Evolutionary conservation across 64 coral and sea anemone species (phyloP).

Genomic region (Astreopora myriophthalma): DNA sequence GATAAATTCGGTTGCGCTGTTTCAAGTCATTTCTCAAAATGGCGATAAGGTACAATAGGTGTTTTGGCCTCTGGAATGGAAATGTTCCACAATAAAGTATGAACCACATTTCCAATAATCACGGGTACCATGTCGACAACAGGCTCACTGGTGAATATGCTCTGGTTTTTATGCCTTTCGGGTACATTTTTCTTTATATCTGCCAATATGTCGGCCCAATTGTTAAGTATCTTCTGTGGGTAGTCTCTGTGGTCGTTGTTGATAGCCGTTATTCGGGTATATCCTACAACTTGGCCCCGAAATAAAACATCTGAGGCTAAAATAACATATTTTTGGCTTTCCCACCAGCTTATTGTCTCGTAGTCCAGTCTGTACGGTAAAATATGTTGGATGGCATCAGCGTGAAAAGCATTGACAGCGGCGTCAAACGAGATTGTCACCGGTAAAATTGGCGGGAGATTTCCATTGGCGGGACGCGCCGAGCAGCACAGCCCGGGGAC

Average conservation of each 20-base stretch:
- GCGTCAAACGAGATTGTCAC: conserved; percentile 89
- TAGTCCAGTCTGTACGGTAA: conserved; percentile 84
- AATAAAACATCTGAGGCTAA: conserved; percentile 79
- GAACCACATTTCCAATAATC: conserved; percentile 29
- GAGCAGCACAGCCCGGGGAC: conserved; percentile 70
- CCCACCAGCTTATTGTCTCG: conserved; percentile 90
- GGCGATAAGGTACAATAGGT: conserved; percentile 66
- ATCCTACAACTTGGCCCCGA: conserved; percentile 83
- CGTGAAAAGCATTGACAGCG: conserved; percentile 86
- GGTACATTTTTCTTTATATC: conserved; percentile 57
- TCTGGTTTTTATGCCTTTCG: conserved; percentile 38
- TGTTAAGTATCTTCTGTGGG: conserved; percentile 57
- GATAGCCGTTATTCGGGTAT: conserved; percentile 62
- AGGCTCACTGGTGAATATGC: conserved; percentile 47
- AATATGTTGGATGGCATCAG: conserved; percentile 55
- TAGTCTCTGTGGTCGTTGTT: conserved; percentile 90
- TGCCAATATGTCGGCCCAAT: conserved; percentile 79
- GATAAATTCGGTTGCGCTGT: too few species aligned
- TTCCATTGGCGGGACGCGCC: conserved; percentile 19
- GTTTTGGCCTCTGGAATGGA: conserved; percentile 59
- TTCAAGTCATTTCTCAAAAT: conserved; percentile 39
- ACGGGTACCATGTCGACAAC: conserved; percentile 60
- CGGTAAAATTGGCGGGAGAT: conserved; percentile 69
- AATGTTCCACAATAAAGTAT: conserved; percentile 66
- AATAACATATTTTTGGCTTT: conserved; percentile 95